These are phyloP conservation scores for Lampris incognitus DNA, from an alignment of 2,113 vertebrate species.

Conservation along the genomic window DNA sequence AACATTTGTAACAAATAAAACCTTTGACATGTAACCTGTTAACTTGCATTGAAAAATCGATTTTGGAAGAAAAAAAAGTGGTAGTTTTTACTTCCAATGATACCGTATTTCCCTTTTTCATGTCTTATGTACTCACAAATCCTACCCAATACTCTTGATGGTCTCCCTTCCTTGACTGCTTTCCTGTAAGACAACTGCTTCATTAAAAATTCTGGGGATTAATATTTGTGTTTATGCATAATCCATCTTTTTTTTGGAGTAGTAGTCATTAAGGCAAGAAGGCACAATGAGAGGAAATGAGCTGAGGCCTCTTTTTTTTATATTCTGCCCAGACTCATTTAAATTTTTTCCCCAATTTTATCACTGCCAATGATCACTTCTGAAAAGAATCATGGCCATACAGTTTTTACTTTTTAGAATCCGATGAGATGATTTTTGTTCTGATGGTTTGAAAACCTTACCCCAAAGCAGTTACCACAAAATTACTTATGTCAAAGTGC, in stretches of 20 bases:
- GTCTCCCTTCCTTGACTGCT: constrained; percentile 40
- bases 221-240: constrained; percentile 34
- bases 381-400: constrained; percentile 35
- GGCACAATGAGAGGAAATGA: constrained; percentile 42
- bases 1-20: constrained; percentile 45
- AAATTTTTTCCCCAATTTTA: neutral
- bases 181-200: constrained; percentile 52
- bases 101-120: constrained; percentile 23
- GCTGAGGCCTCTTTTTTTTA: constrained; percentile 61
- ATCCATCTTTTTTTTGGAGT: constrained; percentile 32
- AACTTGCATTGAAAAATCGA: constrained; percentile 25
- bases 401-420: constrained; percentile 34
- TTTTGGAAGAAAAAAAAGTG: constrained; percentile 9
- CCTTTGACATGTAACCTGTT: constrained; percentile 33
- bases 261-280: constrained; percentile 58
- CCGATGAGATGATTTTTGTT: constrained; percentile 24
- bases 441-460: constrained; percentile 29
- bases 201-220: constrained; percentile 31
- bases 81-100: constrained; percentile 32
- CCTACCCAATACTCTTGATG: constrained; percentile 39
- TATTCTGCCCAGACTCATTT: neutral
- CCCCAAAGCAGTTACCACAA: constrained; percentile 37
- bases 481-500: constrained; percentile 14
- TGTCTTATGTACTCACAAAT: constrained; percentile 19
- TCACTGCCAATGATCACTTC: neutral